These are phyloP conservation scores for Egretta garzetta DNA, from an alignment of 2,113 vertebrate species.

Conservation along the genomic window DNA sequence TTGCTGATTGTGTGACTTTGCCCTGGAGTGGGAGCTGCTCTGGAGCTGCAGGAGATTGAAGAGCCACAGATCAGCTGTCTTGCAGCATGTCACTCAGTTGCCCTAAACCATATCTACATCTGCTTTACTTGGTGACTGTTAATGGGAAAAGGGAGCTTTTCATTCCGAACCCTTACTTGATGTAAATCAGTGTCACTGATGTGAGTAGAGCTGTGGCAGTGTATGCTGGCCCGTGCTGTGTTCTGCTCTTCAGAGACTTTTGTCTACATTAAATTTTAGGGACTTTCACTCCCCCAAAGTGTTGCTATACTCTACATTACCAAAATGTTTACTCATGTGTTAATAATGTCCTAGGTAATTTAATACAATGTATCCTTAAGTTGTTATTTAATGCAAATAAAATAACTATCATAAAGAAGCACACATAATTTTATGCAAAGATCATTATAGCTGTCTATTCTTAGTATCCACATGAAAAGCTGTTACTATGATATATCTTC, in stretches of 20 bases:
- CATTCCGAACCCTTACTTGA: background rate
- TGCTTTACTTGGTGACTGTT: background rate
- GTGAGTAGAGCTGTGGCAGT: background rate
- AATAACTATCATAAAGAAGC: background rate
- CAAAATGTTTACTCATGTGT: conserved; percentile 46
- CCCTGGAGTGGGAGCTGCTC: background rate
- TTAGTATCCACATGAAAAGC: background rate
- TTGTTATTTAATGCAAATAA: conserved; percentile 8
- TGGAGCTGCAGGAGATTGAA: background rate
- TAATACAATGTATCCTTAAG: background rate
- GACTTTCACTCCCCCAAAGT: background rate
- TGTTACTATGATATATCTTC: background rate
- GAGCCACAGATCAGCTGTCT: background rate
- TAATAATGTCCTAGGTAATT: background rate
- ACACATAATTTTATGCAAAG: background rate
- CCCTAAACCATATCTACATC: background rate
- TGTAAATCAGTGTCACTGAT: background rate
- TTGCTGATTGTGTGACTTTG: background rate
- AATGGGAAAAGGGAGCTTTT: background rate
- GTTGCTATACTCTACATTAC: background rate
- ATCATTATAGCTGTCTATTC: background rate
- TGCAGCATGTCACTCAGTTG: background rate
- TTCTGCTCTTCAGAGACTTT: background rate
- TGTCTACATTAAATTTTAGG: background rate
- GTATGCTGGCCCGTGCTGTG: background rate